Evolutionary conservation across 1,140 invertebrate species (phyloP), one percentile per base, ranked within the genome.

Genomic region (Pristionchus pacificus): DNA sequence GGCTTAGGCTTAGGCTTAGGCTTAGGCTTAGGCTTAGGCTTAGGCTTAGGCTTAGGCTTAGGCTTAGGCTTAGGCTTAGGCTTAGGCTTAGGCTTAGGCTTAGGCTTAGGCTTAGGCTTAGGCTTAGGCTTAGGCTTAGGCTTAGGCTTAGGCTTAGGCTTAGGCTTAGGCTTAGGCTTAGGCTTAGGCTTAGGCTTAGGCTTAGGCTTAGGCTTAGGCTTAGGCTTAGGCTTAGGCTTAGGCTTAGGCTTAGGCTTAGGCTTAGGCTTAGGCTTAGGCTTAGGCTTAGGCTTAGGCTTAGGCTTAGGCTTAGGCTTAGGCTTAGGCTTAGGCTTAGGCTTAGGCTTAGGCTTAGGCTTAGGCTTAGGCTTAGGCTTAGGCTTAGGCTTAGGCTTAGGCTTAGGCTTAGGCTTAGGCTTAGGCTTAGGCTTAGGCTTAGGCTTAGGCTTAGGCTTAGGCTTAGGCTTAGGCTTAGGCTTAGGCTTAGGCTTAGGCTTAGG

Each of bases 361-460:
- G 66, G 58, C 49, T 68, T 64, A 68, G 66, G 58, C 66, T 68
- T 68, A 68, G 66, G 58, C 66, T 68, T 68, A 68, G 66, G 58
- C 66, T 68, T 68, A 68, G 66, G 58, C 66, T 68, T 68, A 68
- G 27, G 63, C 63, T 65, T 55, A 55, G 60, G 58, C 66, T 68
- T 68, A 68, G 66, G 58, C 66, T 68, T 68, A 68, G 66, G 58
- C 66, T 68, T 68, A 68, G 55, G 60, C 68, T 70, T 65, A 70
- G 61, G 32, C 60, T 70, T 65, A 70, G 68, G 60, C 68, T 65
- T 65, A 70, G 60, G 60, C 59, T 70, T 65, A 70, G 68, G 60
- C 68, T 70, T 68, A 70, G 68, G 60, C 68, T 70, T 69, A 69
- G 67, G 59, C 58, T 69, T 65, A 69, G 60, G 60, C 67, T 69